A percentile compares a stretch with the other conserved stretches of the same genome.
Conservation (phyloP, 2,797 vertebrate species). For the Phaenicophaeus curvirostris region DNA sequence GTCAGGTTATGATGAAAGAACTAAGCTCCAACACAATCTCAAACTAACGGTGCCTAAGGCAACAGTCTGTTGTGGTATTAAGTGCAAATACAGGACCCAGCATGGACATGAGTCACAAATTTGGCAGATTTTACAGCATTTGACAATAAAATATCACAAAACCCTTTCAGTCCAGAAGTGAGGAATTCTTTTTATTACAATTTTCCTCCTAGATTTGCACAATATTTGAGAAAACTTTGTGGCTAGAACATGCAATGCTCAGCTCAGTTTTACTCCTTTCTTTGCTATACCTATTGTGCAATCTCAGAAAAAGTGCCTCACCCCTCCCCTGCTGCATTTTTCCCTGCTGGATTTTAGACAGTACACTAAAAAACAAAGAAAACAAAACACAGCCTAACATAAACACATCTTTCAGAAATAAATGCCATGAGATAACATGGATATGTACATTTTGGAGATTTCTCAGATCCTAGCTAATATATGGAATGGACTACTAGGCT, state of each 20-base stretch:
- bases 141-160: constrained; percentile 23
- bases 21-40: not conserved
- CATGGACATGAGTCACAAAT: constrained; percentile 18
- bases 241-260: not conserved
- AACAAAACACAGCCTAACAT: not conserved
- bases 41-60: constrained; percentile 37
- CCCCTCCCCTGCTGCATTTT: not conserved
- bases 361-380: not conserved
- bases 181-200: not conserved
- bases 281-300: not conserved
- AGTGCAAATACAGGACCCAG: constrained; percentile 20
- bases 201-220: constrained; percentile 8
- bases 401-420: not conserved
- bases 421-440: not conserved
- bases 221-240: not conserved
- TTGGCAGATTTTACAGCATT: constrained; percentile 1
- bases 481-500: not conserved
- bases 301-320: not conserved
- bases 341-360: not conserved
- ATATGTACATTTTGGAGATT: not conserved
- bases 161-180: not conserved
- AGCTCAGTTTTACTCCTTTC: not conserved
- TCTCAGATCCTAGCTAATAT: not conserved
- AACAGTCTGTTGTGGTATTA: constrained; percentile 28
- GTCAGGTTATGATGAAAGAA: not conserved